Evolutionary conservation across 2,888 invertebrate species (phyloP), one percentile per base, ranked within the genome.

Genomic region (Philereme transversata): DNA sequence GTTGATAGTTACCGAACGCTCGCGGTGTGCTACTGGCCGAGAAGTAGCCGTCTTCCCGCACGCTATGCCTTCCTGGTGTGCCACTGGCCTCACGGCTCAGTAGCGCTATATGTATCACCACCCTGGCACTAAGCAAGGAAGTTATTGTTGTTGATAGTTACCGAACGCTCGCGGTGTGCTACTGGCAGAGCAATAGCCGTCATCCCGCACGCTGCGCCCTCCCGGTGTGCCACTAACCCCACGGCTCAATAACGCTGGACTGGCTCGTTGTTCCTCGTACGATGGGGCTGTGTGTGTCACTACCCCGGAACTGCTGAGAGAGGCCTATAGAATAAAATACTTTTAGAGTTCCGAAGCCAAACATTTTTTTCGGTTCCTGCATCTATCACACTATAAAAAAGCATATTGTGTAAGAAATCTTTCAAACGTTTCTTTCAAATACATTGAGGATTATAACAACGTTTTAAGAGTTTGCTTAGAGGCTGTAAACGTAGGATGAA

Each of bases 131-230:
- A 22, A 22, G 22, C 22, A 22, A 22, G 22, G 22, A 22, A 22
- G 22, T 22, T 2, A 22, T 3, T 22, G 33, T 22, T 22, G n/a
- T 33, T 6, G 22, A 46, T 8, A 11, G 10, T 5, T 78, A 94
- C 94, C 94, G 63, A 94, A 92, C 22, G 95, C 94, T 62, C 94
- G 88, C 0, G 95, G 95, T 4, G 95, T 95, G 78, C 94, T 95
- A 72, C 94, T 94, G 10, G 94, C 95, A 0, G 94, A 94, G 64
- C 94, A 95, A 76, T 95, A 95, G 0, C 95, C 95, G 71, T 95
- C 95, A 69, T 95, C 95, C 1, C 95, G 79, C 0, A 87, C 90
- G 65, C 90, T 91, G 57, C 89, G 80, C 0, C 90, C 88, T 0
- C 89, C 91, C 0, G 91, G 92, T 0, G 90, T 91, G 5, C 89